Base-by-base conservation (phyloP, 2,113 vertebrate species). In the Tursiops truncatus region DNA sequence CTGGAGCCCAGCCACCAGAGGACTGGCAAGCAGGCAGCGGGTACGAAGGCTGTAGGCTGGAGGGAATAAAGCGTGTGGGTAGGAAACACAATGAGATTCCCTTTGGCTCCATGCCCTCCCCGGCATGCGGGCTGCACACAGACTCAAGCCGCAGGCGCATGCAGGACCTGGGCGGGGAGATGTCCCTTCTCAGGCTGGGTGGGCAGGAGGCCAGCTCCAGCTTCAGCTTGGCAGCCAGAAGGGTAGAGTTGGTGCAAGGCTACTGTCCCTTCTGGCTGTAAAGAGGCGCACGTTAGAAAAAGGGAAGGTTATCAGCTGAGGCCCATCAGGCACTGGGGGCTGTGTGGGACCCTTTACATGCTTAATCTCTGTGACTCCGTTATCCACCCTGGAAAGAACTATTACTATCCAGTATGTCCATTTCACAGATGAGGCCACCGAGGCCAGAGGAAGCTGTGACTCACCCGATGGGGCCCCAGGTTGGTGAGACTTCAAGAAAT, bases 51-150 rank as follows among this genome's bases (percentile, higher is more conserved):
- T 82, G 81, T 38, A 79, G 80, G 94, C 85, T 86, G 67, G 14
- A 74, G 91, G 83, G 94, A 84, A 79, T 65, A 81, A 90, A 90
- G 70, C 71, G 71, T 50, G 97, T 93, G 95, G 93, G 96, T 67
- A 77, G 95, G 96, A 96, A 97, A 95, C 82, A 98, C 98, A 98
- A 97, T 97, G 97, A 92, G 70, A 80, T 84, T 91, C 95, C 87
- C 96, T 73, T 63, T 98, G 98, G 98, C 97, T 60, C 36, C 0
- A 17, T 26, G 97, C 95, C 97, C 83, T 94, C 58, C n/a, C 20
- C 3, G 47, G 96, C 97, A 96, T 70, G 96, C 3, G 9, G 97
- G 85, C 97, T 47, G 94, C 96, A 94, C 0, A 25, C 88, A 93
- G 95, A 81, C 82, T 80, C 21, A 28, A 73, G 94, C 70, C 33